A percentile compares a stretch with the other conserved stretches of the same genome.
These are phyloP conservation scores for Ciconia stormi DNA, from an alignment of 2,113 vertebrate species.

Conservation along the genomic window DNA sequence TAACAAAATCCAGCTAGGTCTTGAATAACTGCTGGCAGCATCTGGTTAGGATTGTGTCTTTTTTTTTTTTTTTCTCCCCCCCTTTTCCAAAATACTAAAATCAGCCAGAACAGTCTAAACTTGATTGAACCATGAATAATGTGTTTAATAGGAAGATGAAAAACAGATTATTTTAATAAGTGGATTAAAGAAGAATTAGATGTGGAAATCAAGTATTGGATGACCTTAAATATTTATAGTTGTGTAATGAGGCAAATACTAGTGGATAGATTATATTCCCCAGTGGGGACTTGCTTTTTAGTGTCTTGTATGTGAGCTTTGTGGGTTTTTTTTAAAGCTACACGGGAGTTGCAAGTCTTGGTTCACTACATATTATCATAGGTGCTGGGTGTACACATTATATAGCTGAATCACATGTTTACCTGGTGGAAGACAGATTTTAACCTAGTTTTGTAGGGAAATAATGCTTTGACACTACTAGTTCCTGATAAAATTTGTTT, in stretches of 20 bases:
- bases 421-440: not conserved
- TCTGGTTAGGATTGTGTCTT: not conserved
- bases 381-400: not conserved
- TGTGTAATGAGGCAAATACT: not conserved
- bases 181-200: conserved; percentile 30
- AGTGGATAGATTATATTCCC: conserved; percentile 9
- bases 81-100: not conserved
- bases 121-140: conserved; percentile 24
- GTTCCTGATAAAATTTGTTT: not conserved
- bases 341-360: not conserved
- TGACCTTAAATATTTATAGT: conserved; percentile 25
- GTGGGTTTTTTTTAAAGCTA: not conserved
- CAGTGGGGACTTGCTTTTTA: not conserved
- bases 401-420: not conserved
- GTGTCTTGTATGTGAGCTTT: not conserved
- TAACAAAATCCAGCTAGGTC: conserved; percentile 8
- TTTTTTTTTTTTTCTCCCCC: not conserved
- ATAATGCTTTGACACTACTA: not conserved
- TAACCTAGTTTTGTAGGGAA: not conserved
- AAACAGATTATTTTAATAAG: conserved; percentile 44
- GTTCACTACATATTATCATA: not conserved
- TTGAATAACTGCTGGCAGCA: conserved; percentile 61
- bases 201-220: conserved; percentile 28
- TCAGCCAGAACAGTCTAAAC: conserved; percentile 14
- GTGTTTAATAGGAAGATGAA: conserved; percentile 4